Percentiles rank a stretch among this genome's conserved stretches.
Conservation (phyloP, 2,113 vertebrate genomes). For the Anhinga rufa region DNA sequence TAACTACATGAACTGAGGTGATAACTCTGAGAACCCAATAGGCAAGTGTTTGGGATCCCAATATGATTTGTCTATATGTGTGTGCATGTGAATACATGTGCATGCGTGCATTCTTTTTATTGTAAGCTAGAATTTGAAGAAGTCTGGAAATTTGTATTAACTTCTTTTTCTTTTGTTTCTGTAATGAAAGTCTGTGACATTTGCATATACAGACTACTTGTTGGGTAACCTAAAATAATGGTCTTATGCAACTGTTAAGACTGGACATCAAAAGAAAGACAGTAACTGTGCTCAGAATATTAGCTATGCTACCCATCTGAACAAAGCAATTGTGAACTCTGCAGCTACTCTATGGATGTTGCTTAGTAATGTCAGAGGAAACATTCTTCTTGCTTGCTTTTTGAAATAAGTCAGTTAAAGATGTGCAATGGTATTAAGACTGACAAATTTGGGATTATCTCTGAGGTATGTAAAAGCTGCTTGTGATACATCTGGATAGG, state of each 20-base stretch:
- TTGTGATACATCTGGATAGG: neutral
- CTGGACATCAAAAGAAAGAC: neutral
- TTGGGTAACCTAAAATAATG: neutral
- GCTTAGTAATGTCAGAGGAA: neutral
- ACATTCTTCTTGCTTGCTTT: neutral
- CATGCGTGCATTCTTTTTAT: neutral
- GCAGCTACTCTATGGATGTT: neutral
- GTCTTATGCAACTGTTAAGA: neutral
- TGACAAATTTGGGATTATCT: neutral
- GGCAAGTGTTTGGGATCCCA: neutral
- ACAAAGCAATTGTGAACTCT: neutral
- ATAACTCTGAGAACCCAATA: neutral
- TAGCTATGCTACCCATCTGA: neutral
- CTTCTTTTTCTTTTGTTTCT: neutral
- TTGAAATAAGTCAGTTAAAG: neutral
- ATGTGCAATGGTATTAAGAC: neutral
- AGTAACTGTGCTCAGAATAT: neutral
- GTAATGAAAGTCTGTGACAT: neutral
- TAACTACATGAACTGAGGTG: neutral
- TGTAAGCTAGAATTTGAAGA: neutral
- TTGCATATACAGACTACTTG: neutral
- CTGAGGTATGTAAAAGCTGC: neutral
- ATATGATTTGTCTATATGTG: neutral
- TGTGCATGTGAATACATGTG: fast-evolving
- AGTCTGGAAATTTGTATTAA: neutral